A percentile compares a stretch with the other conserved stretches of the same genome.
Conservation (phyloP, 2,113 vertebrate species). For the Ctenodactylus gundi region DNA sequence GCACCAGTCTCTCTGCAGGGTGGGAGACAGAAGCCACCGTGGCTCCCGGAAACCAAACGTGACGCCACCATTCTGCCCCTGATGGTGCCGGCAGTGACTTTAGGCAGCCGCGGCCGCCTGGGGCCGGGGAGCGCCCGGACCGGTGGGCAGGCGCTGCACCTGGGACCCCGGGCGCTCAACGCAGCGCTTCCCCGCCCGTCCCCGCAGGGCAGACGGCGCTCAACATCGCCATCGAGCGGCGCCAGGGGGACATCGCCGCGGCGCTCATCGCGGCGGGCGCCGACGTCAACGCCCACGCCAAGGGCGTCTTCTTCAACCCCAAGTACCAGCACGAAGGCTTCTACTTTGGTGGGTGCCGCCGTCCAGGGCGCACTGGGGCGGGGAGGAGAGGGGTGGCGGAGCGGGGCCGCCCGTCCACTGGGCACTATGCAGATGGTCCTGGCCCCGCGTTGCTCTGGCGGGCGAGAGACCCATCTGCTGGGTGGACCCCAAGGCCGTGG, state of each 20-base stretch:
- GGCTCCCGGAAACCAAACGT: neutral
- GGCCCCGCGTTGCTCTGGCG: accelerated
- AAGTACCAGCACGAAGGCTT: constrained; percentile 88
- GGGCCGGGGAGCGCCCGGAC: neutral
- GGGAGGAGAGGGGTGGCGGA: neutral
- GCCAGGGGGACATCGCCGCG: constrained; percentile 84
- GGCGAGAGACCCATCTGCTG: neutral
- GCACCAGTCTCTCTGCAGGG: neutral
- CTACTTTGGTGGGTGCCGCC: constrained; percentile 85
- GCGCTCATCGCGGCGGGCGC: constrained; percentile 86
- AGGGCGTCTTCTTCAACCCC: constrained; percentile 88
- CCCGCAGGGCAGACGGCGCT: constrained; percentile 85
- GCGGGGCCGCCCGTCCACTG: accelerated
- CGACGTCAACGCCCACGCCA: constrained; percentile 85
- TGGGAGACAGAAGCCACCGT: neutral
- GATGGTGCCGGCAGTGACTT: neutral
- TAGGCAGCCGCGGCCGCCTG: neutral
- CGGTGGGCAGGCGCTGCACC: neutral
- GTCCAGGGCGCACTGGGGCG: accelerated
- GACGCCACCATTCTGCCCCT: neutral
- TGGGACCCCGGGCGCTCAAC: neutral
- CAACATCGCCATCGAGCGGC: constrained; percentile 88
- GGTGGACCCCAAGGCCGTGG: no score
- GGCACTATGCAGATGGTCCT: accelerated
- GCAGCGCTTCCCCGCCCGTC: accelerated